Conservation (phyloP, 2,113 vertebrate species). For the Leptocoma aspasia region DNA sequence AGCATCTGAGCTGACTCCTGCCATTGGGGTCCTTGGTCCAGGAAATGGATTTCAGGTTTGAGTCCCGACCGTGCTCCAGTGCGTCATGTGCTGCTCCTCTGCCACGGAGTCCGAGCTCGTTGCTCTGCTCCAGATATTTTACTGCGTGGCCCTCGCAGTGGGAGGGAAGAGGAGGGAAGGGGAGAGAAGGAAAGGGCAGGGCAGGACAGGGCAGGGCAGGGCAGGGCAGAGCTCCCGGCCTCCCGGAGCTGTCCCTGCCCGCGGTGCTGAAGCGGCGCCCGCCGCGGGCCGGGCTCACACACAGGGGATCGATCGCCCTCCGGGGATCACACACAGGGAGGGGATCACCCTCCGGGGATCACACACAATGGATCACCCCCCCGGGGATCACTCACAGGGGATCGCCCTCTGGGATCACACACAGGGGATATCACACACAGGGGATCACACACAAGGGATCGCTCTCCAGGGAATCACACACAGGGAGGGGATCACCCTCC, state of each 20-base stretch:
- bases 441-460: accelerated
- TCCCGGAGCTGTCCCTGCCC: neutral
- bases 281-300: accelerated
- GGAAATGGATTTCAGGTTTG: neutral
- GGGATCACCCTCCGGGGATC: accelerated
- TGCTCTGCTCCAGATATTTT: neutral
- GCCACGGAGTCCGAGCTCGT: neutral
- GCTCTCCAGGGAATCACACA: neutral
- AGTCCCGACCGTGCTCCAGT: neutral
- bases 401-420: no score
- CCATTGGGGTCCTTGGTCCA: neutral
- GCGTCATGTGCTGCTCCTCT: neutral
- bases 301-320: accelerated
- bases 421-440: no score
- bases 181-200: accelerated
- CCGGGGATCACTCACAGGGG: accelerated
- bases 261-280: neutral
- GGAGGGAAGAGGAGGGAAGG: accelerated
- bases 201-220: accelerated
- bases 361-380: accelerated
- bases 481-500: no score
- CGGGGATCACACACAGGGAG: accelerated
- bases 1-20: neutral
- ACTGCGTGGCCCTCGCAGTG: accelerated
- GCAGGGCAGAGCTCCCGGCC: accelerated